Percentiles rank a stretch among this genome's conserved stretches.
phyloP scores from a whole-genome alignment of 2,113 vertebrate species.

The Urocynchramus pylzowi region DNA sequence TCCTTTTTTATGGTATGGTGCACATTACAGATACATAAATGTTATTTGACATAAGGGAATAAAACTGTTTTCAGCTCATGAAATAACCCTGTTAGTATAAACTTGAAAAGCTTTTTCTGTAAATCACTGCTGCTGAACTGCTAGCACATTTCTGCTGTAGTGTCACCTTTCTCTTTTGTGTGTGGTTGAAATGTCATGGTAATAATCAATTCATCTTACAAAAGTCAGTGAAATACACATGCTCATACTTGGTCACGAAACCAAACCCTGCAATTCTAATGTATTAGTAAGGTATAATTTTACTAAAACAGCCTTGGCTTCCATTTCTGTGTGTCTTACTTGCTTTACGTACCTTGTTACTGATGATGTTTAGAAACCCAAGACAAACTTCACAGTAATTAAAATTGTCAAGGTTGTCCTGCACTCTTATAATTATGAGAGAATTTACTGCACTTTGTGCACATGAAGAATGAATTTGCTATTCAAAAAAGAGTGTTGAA shows the following conservation, averaged over 20 bases:
- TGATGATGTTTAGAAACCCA: background rate
- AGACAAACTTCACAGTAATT: background rate
- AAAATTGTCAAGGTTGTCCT: background rate
- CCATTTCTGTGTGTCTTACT: background rate
- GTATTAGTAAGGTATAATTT: background rate
- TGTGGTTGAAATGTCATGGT: background rate
- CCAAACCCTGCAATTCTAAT: background rate
- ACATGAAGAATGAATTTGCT: background rate
- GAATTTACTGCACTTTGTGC: background rate
- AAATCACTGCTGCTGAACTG: background rate
- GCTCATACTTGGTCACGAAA: background rate
- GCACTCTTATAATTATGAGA: background rate
- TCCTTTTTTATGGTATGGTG: background rate
- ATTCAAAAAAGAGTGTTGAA: background rate
- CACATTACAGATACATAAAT: background rate
- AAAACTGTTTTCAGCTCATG: conserved; percentile 32
- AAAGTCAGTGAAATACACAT: background rate
- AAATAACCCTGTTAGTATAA: background rate
- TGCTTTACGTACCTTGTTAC: background rate
- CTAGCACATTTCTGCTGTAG: background rate
- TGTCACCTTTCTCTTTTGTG: background rate
- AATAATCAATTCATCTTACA: background rate
- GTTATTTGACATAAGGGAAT: conserved; percentile 25
- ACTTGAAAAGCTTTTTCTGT: background rate
- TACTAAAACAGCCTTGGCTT: background rate